phyloP scores from a whole-genome alignment of 2,888 invertebrate species.

The Hyalella azteca region DNA sequence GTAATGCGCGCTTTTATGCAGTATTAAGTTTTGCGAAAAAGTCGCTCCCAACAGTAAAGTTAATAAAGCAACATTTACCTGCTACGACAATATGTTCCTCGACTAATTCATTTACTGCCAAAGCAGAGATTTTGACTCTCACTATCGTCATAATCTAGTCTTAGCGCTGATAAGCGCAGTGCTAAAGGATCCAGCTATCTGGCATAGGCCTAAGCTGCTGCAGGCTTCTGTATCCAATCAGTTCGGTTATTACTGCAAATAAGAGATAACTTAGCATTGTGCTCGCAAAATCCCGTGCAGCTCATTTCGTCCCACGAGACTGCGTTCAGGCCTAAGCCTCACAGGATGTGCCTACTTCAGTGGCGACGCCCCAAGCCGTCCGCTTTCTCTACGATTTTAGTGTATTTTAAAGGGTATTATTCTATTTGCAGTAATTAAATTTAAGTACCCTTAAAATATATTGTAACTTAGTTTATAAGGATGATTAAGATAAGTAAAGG shows the following conservation, averaged over 20 bases:
- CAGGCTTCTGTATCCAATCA: neutral
- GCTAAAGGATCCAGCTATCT: conserved; percentile 5
- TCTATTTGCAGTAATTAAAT: no score
- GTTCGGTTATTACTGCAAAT: conserved; percentile 8
- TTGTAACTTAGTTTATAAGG: no score
- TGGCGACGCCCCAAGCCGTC: no score
- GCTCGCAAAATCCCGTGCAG: neutral
- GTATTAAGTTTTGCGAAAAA: no score
- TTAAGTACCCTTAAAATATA: no score
- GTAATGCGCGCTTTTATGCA: no score
- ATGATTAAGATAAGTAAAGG: no score
- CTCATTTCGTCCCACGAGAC: neutral
- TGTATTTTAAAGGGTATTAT: no score
- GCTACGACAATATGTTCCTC: no score
- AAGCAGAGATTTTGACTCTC: neutral
- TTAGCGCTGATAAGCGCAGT: conserved; percentile 5
- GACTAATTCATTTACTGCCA: neutral
- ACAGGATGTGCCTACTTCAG: neutral
- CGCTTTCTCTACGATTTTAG: no score
- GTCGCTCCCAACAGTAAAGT: no score
- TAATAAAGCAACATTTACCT: no score
- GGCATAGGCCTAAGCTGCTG: neutral
- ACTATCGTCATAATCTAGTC: neutral
- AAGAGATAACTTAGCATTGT: neutral
- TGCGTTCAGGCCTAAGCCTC: neutral